Base-by-base conservation (phyloP, 2,113 vertebrate genomes). In the Smithornis capensis region DNA sequence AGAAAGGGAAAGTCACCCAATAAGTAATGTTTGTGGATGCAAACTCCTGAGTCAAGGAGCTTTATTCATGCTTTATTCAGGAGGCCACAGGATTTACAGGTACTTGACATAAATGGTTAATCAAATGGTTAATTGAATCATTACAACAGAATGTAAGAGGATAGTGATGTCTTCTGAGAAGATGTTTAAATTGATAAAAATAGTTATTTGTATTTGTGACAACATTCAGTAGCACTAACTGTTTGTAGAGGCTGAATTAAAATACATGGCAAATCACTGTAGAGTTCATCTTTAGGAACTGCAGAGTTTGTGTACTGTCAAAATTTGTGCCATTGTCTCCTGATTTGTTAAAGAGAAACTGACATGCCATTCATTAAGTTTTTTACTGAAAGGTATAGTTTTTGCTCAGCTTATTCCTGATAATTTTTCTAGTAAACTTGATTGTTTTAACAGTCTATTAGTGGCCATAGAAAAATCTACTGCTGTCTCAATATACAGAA, bases 1-100 rank as follows among this genome's bases (percentile, higher is more conserved):
- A 94, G 79, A 83, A 92, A 87, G 33, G 37, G 75, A 91, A 88
- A 93, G 83, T 93, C 68, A 89, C 71, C 65, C 55, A 63, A 70
- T 88, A 83, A 84, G 49, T 63, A 71, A 92, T 45, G 88, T 81
- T 88, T 93, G 75, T 86, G 45, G 31, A 86, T 92, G 29, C 37
- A 83, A n/a, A 83, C 21, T 88, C 67, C 38, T 35, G 35, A 77
- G 24, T 88, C 38, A 62, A 88, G 33, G 68, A 40, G 40, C 40
- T 40, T 40, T 40, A 40, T 55, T 86, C 74, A 74, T 42, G 17
- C 65, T 85, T 90, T 91, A 63, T 83, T 86, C 35, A n/a, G 49
- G 77, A 83, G 71, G 37, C 85, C 79, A 69, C 25, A 68, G 7
- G 35, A 76, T 50, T 69, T 55, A 53, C 4, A 87, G 40, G 22